Evolutionary conservation across 1,140 invertebrate species (phyloP), one percentile per base, ranked within the genome.

Genomic region (Asbolus verrucosus): DNA sequence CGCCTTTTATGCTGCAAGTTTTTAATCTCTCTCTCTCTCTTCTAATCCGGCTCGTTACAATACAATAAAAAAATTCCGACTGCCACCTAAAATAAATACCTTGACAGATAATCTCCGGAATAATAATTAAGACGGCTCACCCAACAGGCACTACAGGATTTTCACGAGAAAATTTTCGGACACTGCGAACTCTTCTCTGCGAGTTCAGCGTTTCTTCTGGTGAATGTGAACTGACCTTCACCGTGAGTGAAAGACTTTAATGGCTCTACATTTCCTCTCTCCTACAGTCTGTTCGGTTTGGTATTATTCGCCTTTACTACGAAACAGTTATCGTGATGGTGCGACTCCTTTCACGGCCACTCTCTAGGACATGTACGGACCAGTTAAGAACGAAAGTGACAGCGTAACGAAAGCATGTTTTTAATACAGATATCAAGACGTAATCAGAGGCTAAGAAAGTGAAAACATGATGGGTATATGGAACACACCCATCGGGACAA

Each of bases 191-290:
- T 27, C 19, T 11, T 27, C 46, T 15, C 19, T 24, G 1, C 46
- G 46, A 54, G 46, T 27, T 54, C 21, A 27, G 46, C 18, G 19
- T 14, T 54, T 54, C 46, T 54, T 54, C 46, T 54, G 46, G 46
- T 54, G 46, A 54, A 54, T 30, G 46, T 54, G 46, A 54, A 54
- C 46, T 54, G 46, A 54, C 46, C 46, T 54, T 54, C 46, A 54
- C 21, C 46, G 46, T 54, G n/a, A 54, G 46, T 54, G 46, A 54
- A 54, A 54, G 46, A 54, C 46, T 24, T 54, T 54, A 54, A 54
- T 54, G 19, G 27, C 19, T 27, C n/a, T 11, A 14, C 5, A 27
- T 54, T 21, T 54, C 21, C 46, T 27, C 21, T 27, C 21, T 27
- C 21, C 46, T 54, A 13, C 46, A 27, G 46, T 54, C 14, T 54